A percentile compares a stretch with the other conserved stretches of the same genome.
Evolutionary conservation across 2,113 vertebrate species (phyloP).

Genomic region (Erythrocebus patas): DNA sequence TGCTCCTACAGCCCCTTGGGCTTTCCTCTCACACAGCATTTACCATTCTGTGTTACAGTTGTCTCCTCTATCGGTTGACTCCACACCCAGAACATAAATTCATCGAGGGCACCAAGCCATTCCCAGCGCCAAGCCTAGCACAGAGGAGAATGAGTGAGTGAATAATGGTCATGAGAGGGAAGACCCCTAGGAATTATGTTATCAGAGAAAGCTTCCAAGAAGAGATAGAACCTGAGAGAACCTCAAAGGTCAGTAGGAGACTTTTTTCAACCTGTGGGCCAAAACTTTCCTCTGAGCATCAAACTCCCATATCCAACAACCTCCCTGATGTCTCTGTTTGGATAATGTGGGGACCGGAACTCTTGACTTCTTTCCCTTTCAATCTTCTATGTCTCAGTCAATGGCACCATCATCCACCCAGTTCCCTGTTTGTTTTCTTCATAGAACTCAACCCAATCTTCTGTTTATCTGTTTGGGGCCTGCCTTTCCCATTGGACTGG

Average conservation of each 20-base stretch:
- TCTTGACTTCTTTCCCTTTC: background rate
- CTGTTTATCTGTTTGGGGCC: background rate
- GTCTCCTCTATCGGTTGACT: background rate
- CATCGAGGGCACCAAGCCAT: background rate
- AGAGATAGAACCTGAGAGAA: background rate
- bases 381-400: background rate
- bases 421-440: background rate
- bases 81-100: background rate
- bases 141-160: background rate
- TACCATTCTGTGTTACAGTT: background rate
- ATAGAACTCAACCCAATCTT: background rate
- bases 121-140: background rate
- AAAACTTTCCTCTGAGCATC: background rate
- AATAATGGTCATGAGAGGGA: background rate
- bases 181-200: background rate
- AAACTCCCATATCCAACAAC: background rate
- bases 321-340: background rate
- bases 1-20: background rate
- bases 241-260: background rate
- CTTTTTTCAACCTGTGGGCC: background rate
- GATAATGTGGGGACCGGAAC: background rate
- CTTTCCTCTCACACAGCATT: background rate
- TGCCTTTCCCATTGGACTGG: background rate
- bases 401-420: background rate
- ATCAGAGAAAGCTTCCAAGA: slow-evolving; percentile 26